Base-by-base conservation (phyloP, 1,140 invertebrate genomes). In the Dendroctonus valens region DNA sequence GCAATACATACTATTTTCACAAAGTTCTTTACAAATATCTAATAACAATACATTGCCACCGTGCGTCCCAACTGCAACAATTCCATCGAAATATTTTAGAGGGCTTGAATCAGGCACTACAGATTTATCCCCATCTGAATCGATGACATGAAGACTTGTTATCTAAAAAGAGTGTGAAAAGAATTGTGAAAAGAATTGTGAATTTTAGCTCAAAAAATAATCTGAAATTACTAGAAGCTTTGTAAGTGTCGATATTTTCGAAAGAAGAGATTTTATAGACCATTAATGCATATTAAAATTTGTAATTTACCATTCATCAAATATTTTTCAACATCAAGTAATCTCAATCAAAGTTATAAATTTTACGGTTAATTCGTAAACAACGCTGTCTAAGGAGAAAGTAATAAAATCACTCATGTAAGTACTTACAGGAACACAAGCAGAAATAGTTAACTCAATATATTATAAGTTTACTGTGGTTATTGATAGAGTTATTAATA, bases 21-120 rank as follows among this genome's bases (percentile, higher is more conserved):
- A 80, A 62, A 75, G 69, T 67, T 81, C 74, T 76, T 80, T 79
- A 72, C 86, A 85, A 41, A 90, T 77, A 81, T 89, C 87, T 71
- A 87, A 76, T 38, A 85, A 75, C 64, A 83, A 80, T 3, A 89
- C 79, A 70, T 84, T 80, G 44, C 88, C 88, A 59, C 81, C 81
- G 40, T 79, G 78, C 8, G 85, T 85, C 2, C 88, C 89, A 59
- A 88, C 83, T 61, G 87, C 84, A 37, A 88, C 76, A 26, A 88
- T 78, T 8, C 88, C 89, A 80, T 85, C 83, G 72, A 84, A 83
- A 69, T 80, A 81, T 52, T 74, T 71, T 50, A 84, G 76, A 2
- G 81, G 79, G 39, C 82, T 83, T n/a, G 41, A 14, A 6, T 44
- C 51, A 73, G 72, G 72, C 37, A 76, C 68, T 54, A 62, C 65